These are phyloP conservation scores for Carposina sasakii DNA, from an alignment of 1,140 invertebrate species.

Conservation along the genomic window DNA sequence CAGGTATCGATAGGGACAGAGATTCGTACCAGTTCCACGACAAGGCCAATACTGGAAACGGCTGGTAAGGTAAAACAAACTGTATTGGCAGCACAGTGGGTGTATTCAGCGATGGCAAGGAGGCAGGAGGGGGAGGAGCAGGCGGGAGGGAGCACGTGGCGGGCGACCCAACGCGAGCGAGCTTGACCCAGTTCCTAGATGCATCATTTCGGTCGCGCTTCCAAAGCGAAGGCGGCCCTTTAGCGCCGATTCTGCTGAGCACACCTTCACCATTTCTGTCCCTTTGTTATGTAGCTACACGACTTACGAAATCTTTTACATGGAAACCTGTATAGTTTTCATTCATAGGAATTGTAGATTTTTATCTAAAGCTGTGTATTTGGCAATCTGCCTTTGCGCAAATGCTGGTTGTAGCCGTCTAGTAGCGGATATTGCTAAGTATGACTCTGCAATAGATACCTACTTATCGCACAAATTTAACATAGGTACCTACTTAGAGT, in stretches of 20 bases:
- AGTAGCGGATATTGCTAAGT: too few species aligned
- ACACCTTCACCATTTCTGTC: conserved; percentile 13
- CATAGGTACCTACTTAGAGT: too few species aligned
- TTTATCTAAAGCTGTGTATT: conserved; percentile 26
- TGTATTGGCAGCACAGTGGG: conserved; percentile 25
- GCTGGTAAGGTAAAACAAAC: conserved; percentile 27
- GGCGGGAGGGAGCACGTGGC: conserved; percentile 48
- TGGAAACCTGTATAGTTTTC: too few species aligned
- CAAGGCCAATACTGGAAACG: conserved; percentile 31
- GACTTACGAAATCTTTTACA: neutral
- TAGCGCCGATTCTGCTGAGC: conserved; percentile 26
- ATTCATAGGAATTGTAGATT: conserved; percentile 19
- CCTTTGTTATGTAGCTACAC: conserved; percentile 2
- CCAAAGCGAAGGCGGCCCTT: conserved; percentile 46
- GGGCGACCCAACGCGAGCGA: conserved; percentile 48
- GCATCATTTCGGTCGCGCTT: conserved; percentile 59
- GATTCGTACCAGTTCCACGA: conserved; percentile 26
- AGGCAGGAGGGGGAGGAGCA: conserved; percentile 26
- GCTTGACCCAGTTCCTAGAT: conserved; percentile 66
- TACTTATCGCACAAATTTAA: too few species aligned
- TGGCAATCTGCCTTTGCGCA: conserved; percentile 29
- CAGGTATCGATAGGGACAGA: conserved; percentile 8
- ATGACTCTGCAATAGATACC: too few species aligned
- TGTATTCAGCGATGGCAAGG: conserved; percentile 11
- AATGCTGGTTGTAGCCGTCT: too few species aligned